A percentile compares a stretch with the other conserved stretches of the same genome.
phyloP scores from a whole-genome alignment of 2,888 invertebrate genomes.

The Pinctada fucata region DNA sequence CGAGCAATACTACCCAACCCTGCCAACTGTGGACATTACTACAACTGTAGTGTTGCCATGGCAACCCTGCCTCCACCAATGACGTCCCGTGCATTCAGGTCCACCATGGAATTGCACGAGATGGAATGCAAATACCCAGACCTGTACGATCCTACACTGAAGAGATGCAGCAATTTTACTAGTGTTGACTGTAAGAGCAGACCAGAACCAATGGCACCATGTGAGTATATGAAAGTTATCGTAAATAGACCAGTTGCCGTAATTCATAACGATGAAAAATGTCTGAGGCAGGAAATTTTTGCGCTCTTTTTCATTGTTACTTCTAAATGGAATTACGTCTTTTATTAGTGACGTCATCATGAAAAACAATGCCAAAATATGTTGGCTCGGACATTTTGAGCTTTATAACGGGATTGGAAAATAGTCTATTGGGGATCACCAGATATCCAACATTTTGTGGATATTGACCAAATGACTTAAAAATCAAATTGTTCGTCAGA shows the following conservation, averaged over 20 bases:
- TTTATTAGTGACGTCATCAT: no score
- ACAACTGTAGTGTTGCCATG: constrained; percentile 36
- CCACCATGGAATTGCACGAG: background rate
- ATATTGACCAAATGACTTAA: no score
- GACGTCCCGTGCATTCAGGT: background rate
- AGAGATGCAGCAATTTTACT: constrained; percentile 29
- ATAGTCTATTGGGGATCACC: no score
- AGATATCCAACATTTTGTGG: no score
- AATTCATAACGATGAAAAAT: no score
- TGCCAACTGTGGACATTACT: constrained; percentile 54
- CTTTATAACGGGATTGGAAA: no score
- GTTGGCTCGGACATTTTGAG: no score
- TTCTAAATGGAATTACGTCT: no score
- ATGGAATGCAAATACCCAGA: constrained; percentile 36
- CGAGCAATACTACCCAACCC: constrained; percentile 38
- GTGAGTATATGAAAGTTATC: constrained; percentile 20
- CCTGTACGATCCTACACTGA: constrained; percentile 28
- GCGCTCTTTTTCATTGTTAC: no score
- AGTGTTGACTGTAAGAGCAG: constrained; percentile 33
- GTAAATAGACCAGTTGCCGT: background rate
- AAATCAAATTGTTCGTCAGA: no score
- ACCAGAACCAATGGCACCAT: constrained; percentile 40
- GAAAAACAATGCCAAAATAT: no score
- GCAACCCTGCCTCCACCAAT: constrained; percentile 12
- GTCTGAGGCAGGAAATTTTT: no score